phyloP scores from a whole-genome alignment of 2,113 vertebrate genomes.

The Pongo pygmaeus region DNA sequence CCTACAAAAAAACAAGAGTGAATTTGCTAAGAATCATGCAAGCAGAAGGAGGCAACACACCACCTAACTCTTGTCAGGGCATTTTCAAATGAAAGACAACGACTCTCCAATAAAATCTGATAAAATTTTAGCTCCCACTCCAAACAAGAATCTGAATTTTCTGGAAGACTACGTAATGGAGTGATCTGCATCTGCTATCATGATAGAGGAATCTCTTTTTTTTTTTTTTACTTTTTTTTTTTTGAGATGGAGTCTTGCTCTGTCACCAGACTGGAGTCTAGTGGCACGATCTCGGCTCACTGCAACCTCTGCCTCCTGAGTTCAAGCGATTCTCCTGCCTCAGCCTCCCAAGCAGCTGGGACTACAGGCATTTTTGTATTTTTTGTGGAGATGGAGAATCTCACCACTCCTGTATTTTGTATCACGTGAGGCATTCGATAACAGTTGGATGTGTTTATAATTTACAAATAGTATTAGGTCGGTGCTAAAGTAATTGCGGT shows the following conservation, averaged over 20 bases:
- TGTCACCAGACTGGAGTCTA: too few species aligned
- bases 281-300: too few species aligned
- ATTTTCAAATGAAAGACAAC: background rate
- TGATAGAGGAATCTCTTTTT: background rate
- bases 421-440: rapidly evolving
- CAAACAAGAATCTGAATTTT: too few species aligned
- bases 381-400: background rate
- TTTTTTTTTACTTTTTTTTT: too few species aligned
- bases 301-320: too few species aligned
- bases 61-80: background rate
- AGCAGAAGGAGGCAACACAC: rapidly evolving
- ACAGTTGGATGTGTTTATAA: rapidly evolving
- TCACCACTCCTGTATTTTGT: rapidly evolving
- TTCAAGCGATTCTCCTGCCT: too few species aligned
- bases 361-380: too few species aligned
- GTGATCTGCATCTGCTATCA: rapidly evolving
- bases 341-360: too few species aligned
- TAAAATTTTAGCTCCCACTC: background rate
- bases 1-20: rapidly evolving
- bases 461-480: background rate
- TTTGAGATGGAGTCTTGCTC: too few species aligned
- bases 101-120: background rate
- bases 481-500: too few species aligned
- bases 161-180: background rate
- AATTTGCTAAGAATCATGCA: rapidly evolving